Conservation (phyloP, 2,113 vertebrate genomes). For the Polypterus senegalus region DNA sequence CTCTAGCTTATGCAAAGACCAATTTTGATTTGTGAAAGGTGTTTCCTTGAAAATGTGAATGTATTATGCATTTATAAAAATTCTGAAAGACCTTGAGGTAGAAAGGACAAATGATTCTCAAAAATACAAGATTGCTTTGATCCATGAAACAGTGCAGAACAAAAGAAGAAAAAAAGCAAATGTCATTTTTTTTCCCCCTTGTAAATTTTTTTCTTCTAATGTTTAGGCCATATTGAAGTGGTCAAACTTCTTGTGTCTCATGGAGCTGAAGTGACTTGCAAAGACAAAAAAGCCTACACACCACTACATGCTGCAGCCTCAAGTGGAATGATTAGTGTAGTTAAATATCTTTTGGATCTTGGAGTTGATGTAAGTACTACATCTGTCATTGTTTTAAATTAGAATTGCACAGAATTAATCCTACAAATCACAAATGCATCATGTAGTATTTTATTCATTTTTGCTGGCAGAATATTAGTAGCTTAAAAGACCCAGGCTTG, state of each 20-base stretch:
- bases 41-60: no score
- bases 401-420: no score
- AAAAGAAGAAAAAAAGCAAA: neutral
- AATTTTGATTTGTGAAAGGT: no score
- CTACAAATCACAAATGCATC: no score
- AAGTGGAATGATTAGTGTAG: conserved; percentile 90
- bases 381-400: neutral
- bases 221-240: conserved; percentile 86
- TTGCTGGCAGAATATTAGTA: no score
- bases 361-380: conserved; percentile 80
- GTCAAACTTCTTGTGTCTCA: conserved; percentile 85
- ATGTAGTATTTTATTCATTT: no score
- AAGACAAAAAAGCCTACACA: conserved; percentile 92
- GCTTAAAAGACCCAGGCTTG: no score
- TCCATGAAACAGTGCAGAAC: no score
- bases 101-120: neutral
- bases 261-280: conserved; percentile 89
- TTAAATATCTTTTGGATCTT: conserved; percentile 90
- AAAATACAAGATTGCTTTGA: no score
- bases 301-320: conserved; percentile 90
- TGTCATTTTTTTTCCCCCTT: neutral
- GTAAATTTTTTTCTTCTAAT: neutral
- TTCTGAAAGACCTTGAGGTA: neutral
- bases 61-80: neutral
- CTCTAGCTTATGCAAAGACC: no score